phyloP scores from a whole-genome alignment of 2,113 vertebrate species.

The Dryoscopus gambensis region DNA sequence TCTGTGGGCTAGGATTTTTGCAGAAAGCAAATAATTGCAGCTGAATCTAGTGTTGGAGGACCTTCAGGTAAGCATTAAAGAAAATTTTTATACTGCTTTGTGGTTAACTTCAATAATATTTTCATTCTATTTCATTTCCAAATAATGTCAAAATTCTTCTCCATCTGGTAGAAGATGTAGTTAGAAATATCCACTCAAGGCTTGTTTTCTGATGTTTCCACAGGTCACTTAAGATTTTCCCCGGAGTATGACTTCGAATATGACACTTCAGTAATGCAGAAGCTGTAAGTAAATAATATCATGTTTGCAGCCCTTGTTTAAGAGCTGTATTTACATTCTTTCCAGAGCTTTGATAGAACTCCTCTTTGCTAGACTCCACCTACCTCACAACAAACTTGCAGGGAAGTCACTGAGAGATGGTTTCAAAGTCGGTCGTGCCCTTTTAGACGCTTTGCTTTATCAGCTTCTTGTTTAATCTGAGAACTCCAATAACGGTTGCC shows the following conservation, averaged over 20 bases:
- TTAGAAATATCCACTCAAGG: neutral
- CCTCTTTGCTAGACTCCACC: neutral
- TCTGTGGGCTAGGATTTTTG: neutral
- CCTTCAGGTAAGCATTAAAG: neutral
- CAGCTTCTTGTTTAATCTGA: neutral
- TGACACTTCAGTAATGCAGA: constrained; percentile 67
- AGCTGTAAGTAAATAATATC: constrained; percentile 46
- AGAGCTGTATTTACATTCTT: neutral
- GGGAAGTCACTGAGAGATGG: neutral
- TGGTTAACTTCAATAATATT: neutral
- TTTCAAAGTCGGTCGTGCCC: neutral
- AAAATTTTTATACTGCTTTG: neutral
- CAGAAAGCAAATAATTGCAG: neutral
- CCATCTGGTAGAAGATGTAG: neutral
- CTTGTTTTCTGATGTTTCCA: neutral
- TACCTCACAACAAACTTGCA: neutral
- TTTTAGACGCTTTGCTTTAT: neutral
- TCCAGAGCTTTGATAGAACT: neutral
- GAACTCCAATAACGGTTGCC: neutral
- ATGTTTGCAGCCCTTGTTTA: neutral
- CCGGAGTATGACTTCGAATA: neutral
- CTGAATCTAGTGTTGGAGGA: neutral
- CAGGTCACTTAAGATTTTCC: constrained; percentile 48
- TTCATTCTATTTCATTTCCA: neutral
- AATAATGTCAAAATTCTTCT: neutral